Conservation (phyloP, 2,113 vertebrate genomes). For the Nothoprocta perdicaria region DNA sequence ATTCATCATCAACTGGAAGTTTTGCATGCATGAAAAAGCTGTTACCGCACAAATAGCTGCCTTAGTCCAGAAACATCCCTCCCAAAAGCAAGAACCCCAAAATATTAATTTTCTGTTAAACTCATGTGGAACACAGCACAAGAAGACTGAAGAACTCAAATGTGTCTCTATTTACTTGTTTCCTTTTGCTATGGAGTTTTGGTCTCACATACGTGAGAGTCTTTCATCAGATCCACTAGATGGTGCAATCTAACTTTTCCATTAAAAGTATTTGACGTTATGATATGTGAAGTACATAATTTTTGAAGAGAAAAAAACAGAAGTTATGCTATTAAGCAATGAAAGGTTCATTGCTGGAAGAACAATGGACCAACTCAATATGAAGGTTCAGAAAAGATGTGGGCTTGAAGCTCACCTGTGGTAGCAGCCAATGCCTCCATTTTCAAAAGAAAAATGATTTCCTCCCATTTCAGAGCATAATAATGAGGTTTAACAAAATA, state of each 20-base stretch:
- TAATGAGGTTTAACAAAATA: neutral
- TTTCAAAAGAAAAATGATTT: neutral
- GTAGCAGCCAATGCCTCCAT: neutral
- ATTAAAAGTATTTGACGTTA: neutral
- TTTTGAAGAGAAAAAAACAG: neutral
- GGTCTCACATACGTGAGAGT: neutral
- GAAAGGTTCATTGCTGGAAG: neutral
- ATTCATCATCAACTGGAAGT: neutral
- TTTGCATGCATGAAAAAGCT: neutral
- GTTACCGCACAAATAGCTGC: neutral
- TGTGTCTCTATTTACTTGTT: neutral
- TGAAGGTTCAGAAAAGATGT: neutral
- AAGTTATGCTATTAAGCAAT: neutral
- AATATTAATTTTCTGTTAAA: neutral
- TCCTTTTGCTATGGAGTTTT: neutral
- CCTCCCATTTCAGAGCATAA: neutral
- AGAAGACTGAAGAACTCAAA: neutral
- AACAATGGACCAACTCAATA: neutral
- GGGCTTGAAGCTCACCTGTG: neutral
- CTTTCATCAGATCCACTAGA: slow-evolving; percentile 75
- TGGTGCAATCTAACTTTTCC: slow-evolving; percentile 77
- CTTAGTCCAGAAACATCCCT: neutral
- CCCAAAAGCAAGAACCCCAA: neutral
- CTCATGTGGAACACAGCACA: neutral
- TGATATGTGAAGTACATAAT: neutral